Base-by-base conservation (phyloP, 1,140 invertebrate species). In the Habropoda laboriosa region DNA sequence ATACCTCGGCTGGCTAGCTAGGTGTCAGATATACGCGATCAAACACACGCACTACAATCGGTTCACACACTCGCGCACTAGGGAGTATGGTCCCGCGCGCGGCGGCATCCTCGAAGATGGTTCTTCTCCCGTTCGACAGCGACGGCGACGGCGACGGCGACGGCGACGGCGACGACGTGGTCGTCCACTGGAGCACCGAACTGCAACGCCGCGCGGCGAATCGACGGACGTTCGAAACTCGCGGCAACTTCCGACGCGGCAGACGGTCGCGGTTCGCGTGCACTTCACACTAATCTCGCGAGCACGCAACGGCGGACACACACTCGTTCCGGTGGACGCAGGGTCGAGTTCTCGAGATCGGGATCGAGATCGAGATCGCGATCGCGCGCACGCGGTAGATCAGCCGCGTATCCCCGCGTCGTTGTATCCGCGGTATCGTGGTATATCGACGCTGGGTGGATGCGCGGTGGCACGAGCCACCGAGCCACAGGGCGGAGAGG, bases 341-440 rank as follows among this genome's bases (percentile, higher is more conserved):
- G n/a, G 68, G 45, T 72, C 70, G 70, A 42, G 42, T 21, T 30
- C n/a, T 8, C 40, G 55, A 18, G 21, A 53, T 53, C 66, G 47
- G 35, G 38, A 78, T 64, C 58, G 74, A 68, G 74, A 68, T 55
- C 72, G 72, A 49, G 72, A 67, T 76, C 67, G 67, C 75, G 67
- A 72, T 47, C 66, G 68, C 84, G 81, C 74, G 67, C 63, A 60
- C 66, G 71, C 72, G 73, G 66, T 77, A 72, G 66, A 82, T 80
- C 66, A 81, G 72, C 47, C 83, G 85, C 85, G 83, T 82, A 85
- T 82, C 71, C 80, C 57, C 79, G 70, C 53, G 61, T 47, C 63
- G 78, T 49, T 63, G 70, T 51, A 13, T 60, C 42, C 70, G 70
- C 63, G 78, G 47, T 55, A 53, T 66, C 73, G 80, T 78, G 73